phyloP scores from a whole-genome alignment of 1,140 invertebrate species.

The Coptotermes formosanus region DNA sequence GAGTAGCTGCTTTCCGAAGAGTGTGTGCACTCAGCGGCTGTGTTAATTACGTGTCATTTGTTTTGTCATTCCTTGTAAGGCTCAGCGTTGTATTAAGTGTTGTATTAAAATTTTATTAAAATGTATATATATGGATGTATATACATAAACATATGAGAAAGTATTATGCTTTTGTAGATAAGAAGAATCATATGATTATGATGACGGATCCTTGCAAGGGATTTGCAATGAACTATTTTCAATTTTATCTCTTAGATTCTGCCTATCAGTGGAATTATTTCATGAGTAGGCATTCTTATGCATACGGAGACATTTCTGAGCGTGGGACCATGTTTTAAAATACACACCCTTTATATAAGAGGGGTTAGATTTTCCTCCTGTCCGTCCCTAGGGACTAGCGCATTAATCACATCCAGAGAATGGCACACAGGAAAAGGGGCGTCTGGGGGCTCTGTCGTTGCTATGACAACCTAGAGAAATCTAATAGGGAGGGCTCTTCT shows the following conservation, averaged over 20 bases:
- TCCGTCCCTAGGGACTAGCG: slow-evolving; percentile 33
- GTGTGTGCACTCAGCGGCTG: too few relatives aligned
- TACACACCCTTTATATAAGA: slow-evolving; percentile 12
- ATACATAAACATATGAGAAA: too few relatives aligned
- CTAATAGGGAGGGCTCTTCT: slow-evolving; percentile 35
- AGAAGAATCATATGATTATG: too few relatives aligned
- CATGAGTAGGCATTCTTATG: neutral
- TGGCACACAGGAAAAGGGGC: slow-evolving; percentile 36
- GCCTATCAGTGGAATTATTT: neutral
- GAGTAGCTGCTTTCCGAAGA: too few relatives aligned
- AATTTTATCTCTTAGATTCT: neutral
- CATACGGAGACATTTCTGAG: neutral
- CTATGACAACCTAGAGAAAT: slow-evolving; percentile 37
- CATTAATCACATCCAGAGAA: slow-evolving; percentile 39
- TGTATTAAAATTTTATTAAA: too few relatives aligned
- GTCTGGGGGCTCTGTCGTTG: slow-evolving; percentile 32
- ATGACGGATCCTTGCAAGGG: too few relatives aligned
- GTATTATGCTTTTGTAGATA: too few relatives aligned
- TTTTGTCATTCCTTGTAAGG: too few relatives aligned
- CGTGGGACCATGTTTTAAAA: slow-evolving; percentile 2
- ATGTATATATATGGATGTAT: too few relatives aligned
- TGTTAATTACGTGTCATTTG: too few relatives aligned
- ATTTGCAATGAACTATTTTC: too few relatives aligned
- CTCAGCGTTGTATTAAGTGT: too few relatives aligned
- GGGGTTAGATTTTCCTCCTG: slow-evolving; percentile 23